A percentile compares a stretch with the other conserved stretches of the same genome.
Evolutionary conservation across 2,797 vertebrate species (phyloP).

Genomic region (Adrianichthys oophorus): DNA sequence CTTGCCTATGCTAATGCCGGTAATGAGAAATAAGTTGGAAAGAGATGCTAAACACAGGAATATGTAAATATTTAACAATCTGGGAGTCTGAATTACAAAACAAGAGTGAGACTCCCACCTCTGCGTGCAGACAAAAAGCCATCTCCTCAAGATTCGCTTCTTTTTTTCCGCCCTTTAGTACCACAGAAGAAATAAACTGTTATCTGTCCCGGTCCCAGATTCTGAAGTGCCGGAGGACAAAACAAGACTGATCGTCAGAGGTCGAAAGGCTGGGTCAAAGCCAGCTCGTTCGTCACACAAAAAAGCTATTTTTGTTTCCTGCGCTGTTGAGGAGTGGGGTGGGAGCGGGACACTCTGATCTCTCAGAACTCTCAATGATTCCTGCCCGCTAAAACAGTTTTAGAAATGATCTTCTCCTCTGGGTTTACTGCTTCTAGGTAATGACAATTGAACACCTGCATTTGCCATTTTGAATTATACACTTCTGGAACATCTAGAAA

Average conservation of each 20-base stretch:
- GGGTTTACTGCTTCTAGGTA: constrained; percentile 60
- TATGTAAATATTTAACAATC: constrained; percentile 53
- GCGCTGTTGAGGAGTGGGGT: constrained; percentile 77
- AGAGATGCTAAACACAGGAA: constrained; percentile 31
- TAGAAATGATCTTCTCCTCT: constrained; percentile 59
- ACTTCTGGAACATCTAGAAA: too few relatives aligned
- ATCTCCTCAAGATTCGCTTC: constrained; percentile 46
- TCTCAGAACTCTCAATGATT: constrained; percentile 79
- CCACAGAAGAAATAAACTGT: constrained; percentile 81
- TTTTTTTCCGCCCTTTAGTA: constrained; percentile 43
- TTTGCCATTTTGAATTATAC: constrained; percentile 10
- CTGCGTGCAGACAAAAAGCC: constrained; percentile 44
- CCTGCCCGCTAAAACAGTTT: constrained; percentile 44
- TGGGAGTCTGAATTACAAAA: constrained; percentile 25
- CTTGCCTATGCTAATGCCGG: constrained; percentile 61
- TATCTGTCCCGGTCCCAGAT: constrained; percentile 70
- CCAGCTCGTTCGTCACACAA: constrained; percentile 88
- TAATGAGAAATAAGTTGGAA: constrained; percentile 50
- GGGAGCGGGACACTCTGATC: constrained; percentile 60
- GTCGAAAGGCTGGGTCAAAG: constrained; percentile 94
- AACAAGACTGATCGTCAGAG: constrained; percentile 96
- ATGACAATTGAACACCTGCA: constrained; percentile 43
- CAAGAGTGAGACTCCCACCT: constrained; percentile 42
- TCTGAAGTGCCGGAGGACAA: constrained; percentile 81
- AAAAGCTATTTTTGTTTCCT: constrained; percentile 94